These are phyloP conservation scores for Zygothrica quintamaculata DNA, from an alignment of 2,888 invertebrate genomes.

Conservation along the genomic window DNA sequence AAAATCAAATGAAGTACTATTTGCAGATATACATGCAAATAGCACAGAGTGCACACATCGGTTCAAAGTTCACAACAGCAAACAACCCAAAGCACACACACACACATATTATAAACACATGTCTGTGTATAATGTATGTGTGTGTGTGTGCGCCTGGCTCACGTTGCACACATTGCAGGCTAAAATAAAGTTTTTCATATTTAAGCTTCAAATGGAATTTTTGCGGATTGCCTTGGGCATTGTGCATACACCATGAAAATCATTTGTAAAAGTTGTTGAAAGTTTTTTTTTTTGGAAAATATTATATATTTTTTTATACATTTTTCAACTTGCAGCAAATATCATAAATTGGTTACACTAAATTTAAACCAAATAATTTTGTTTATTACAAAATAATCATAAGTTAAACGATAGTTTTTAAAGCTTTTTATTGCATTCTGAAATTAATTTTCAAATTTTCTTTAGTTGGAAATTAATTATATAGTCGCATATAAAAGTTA, in stretches of 20 bases:
- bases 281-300: slow-evolving; percentile 1
- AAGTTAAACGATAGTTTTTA: too few relatives aligned
- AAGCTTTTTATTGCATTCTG: too few relatives aligned
- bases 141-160: slow-evolving; percentile 1
- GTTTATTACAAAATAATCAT: too few relatives aligned
- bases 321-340: not conserved
- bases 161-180: slow-evolving; percentile 18
- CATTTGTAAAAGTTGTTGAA: slow-evolving; percentile 28
- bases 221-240: slow-evolving; percentile 28
- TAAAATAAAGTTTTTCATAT: slow-evolving; percentile 56
- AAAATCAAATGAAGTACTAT: slow-evolving; percentile 41
- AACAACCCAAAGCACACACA: slow-evolving; percentile 14
- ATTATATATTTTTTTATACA: not conserved
- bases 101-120: slow-evolving; percentile 2
- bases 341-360: too few relatives aligned
- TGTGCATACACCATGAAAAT: slow-evolving; percentile 18
- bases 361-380: too few relatives aligned
- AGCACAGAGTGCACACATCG: slow-evolving; percentile 6
- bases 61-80: slow-evolving; percentile 39
- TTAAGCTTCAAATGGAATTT: slow-evolving; percentile 58
- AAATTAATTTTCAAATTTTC: too few relatives aligned
- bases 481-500: too few relatives aligned
- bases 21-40: slow-evolving; percentile 53
- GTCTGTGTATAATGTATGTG: slow-evolving; percentile 6
- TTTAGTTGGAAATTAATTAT: too few relatives aligned